phyloP scores from a whole-genome alignment of 2,113 vertebrate species.

The Chaetura pelagica region DNA sequence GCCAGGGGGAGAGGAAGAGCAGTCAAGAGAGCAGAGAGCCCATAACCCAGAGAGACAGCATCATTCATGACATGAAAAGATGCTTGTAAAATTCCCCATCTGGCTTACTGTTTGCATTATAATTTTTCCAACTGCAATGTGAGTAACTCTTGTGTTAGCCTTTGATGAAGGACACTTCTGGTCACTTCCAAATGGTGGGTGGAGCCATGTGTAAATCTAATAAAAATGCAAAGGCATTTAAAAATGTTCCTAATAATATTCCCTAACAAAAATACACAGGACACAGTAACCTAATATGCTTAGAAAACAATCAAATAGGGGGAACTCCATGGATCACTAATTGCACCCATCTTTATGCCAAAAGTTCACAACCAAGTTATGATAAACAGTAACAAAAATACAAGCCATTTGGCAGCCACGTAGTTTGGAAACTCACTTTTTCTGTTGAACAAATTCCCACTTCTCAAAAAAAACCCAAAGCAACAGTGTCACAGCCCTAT shows the following conservation, averaged over 20 bases:
- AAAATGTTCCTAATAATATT: neutral
- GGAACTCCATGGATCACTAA: neutral
- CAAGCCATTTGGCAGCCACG: neutral
- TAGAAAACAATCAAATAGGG: slow-evolving; percentile 5
- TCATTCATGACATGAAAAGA: slow-evolving; percentile 45
- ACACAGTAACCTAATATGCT: neutral
- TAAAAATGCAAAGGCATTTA: slow-evolving; percentile 12
- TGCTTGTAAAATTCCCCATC: slow-evolving; percentile 57
- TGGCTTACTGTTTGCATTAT: slow-evolving; percentile 40
- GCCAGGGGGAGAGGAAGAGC: slow-evolving; percentile 56
- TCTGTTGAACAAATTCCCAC: neutral
- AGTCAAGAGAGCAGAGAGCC: slow-evolving; percentile 1
- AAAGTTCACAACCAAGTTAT: slow-evolving; percentile 8
- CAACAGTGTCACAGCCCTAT: neutral
- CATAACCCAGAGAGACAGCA: slow-evolving; percentile 11
- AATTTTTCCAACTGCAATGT: slow-evolving; percentile 44
- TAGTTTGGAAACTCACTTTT: neutral
- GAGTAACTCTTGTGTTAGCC: slow-evolving; percentile 27
- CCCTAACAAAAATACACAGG: slow-evolving; percentile 6
- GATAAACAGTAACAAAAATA: neutral
- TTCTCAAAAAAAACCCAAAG: neutral
- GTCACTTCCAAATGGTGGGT: slow-evolving; percentile 1
- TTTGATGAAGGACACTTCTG: slow-evolving; percentile 32
- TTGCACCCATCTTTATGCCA: neutral
- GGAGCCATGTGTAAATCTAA: neutral